Evolutionary conservation across 2,113 vertebrate genomes (phyloP).

Genomic region (Cheirogaleus medius): DNA sequence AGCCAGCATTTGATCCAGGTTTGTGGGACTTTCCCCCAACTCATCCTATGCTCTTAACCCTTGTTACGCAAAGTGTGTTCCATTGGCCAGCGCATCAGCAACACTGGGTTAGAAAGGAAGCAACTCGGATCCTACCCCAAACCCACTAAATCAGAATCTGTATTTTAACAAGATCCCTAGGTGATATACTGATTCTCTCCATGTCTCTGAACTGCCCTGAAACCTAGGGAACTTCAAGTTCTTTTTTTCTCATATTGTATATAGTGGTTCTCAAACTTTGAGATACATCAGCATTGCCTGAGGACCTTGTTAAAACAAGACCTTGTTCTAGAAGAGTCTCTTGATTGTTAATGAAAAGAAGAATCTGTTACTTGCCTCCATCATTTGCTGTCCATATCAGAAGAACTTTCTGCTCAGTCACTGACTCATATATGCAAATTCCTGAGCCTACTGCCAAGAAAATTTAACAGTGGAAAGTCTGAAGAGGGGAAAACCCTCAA

Average conservation of each 20-base stretch:
- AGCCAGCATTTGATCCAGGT: neutral
- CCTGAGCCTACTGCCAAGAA: neutral
- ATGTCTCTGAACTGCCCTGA: neutral
- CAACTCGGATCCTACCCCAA: neutral
- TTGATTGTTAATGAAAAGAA: neutral
- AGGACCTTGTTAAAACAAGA: neutral
- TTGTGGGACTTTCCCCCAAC: neutral
- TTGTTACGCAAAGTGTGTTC: neutral
- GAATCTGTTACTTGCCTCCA: neutral
- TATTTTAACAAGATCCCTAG: neutral
- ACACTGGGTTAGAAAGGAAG: neutral
- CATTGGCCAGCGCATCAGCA: too few relatives aligned
- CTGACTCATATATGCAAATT: neutral
- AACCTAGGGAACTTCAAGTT: neutral
- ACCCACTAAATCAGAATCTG: neutral
- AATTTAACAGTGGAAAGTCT: neutral
- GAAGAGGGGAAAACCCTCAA: accelerated
- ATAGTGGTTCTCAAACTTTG: neutral
- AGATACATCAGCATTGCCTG: neutral
- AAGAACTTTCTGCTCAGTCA: neutral
- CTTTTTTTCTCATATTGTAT: neutral
- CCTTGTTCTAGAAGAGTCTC: neutral
- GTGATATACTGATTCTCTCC: neutral
- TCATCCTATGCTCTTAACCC: neutral
- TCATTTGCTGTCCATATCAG: neutral